phyloP scores from a whole-genome alignment of 1,140 invertebrate species.

The Drosophila paulistorum region DNA sequence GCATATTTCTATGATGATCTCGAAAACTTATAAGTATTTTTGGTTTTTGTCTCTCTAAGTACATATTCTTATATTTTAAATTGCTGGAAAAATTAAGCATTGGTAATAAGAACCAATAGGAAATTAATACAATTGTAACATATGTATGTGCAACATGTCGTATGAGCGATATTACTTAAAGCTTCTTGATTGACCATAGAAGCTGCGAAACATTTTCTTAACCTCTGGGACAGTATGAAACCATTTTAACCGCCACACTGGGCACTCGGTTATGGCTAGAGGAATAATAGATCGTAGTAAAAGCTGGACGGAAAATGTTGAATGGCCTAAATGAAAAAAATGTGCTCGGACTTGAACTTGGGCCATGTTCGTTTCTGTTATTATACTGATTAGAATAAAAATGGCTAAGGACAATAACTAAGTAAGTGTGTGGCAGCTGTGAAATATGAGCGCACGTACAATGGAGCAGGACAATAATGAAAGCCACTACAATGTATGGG shows the following conservation, averaged over 20 bases:
- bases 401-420: slow-evolving; percentile 28
- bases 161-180: neutral
- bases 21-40: too few species aligned
- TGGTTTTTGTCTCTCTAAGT: too few species aligned
- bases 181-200: neutral
- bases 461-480: slow-evolving; percentile 51
- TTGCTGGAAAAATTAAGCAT: too few species aligned
- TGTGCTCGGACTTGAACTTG: slow-evolving; percentile 4
- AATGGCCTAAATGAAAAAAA: neutral
- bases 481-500: slow-evolving; percentile 27
- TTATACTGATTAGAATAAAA: slow-evolving; percentile 53
- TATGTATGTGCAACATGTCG: neutral
- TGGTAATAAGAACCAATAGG: too few species aligned
- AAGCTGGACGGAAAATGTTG: slow-evolving; percentile 3
- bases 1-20: too few species aligned
- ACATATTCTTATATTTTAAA: too few species aligned
- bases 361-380: neutral
- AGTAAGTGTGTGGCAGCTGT: slow-evolving; percentile 55
- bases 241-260: neutral
- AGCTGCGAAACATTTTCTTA: neutral
- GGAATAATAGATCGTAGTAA: neutral
- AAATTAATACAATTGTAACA: too few species aligned
- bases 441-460: slow-evolving; percentile 67
- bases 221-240: neutral
- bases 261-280: neutral